phyloP scores from a whole-genome alignment of 2,797 vertebrate species.

The Chaetophractus vellerosus region DNA sequence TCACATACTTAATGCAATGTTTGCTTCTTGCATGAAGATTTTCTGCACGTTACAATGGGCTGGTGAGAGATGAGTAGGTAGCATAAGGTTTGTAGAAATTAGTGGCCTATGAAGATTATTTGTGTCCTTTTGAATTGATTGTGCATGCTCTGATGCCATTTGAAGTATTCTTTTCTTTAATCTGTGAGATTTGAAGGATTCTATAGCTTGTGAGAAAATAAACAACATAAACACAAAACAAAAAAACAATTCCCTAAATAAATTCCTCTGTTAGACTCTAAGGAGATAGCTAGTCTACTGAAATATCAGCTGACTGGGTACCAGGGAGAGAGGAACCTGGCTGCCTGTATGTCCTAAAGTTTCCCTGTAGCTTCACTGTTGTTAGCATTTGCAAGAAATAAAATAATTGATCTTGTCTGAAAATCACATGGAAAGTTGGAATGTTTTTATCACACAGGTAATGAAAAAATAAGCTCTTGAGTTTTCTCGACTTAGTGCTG shows the following conservation, averaged over 20 bases:
- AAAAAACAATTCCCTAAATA: not conserved
- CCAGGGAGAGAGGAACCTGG: conserved; percentile 56
- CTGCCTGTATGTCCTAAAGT: conserved; percentile 72
- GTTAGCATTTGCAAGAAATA: conserved; percentile 86
- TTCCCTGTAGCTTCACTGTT: conserved; percentile 75
- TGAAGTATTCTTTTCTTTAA: conserved; percentile 57
- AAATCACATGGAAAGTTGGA: conserved; percentile 84
- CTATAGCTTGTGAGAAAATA: not conserved
- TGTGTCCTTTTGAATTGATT: not conserved
- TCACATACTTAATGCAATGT: conserved; percentile 79
- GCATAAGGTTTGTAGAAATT: conserved; percentile 38
- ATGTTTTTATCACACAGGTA: conserved; percentile 86
- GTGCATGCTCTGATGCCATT: not conserved
- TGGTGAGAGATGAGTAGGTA: conserved; percentile 66
- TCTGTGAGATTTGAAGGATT: conserved; percentile 46
- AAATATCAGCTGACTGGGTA: conserved; percentile 65
- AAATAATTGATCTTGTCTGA: conserved; percentile 87
- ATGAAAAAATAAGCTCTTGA: conserved; percentile 85
- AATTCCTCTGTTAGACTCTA: conserved; percentile 68
- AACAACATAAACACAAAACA: not conserved
- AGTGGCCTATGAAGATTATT: conserved; percentile 58
- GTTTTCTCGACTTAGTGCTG: conserved; percentile 84
- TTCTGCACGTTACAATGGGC: conserved; percentile 58
- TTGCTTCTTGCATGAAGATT: conserved; percentile 58
- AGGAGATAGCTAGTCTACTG: conserved; percentile 36